Base-by-base conservation (phyloP, 1,140 invertebrate genomes). In the Seison nebaliae region DNA sequence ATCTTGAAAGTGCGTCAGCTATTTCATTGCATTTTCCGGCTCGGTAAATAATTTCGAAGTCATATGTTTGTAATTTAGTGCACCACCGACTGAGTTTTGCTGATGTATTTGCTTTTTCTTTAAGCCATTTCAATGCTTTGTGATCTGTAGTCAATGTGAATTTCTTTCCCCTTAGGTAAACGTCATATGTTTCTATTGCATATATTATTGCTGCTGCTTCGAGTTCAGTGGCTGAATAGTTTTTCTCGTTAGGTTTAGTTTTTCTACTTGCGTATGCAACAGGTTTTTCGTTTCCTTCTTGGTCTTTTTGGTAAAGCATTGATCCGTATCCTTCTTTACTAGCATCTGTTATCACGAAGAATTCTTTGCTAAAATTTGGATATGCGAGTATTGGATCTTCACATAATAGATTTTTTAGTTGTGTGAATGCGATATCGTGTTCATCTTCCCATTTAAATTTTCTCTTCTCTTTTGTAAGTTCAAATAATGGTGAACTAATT, bases 1-100 rank as follows among this genome's bases (percentile, higher is more conserved):
- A 11, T 38, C 47, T 31, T 21, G 51, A 55, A 11, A 61, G 36
- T 6, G 47, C 46, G 36, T 56, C 53, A 2, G 53, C 49, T 11
- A 55, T 51, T 1, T 39, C 19, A 32, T 59, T 49, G 2, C 44
- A 14, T 14, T 40, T 46, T 3, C 57, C 59, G 17, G 48, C 51
- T 28, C 56, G 45, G 43, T 38, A 31, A 11, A 22, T 5, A 16
- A 38, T 38, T 15, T 31, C 28, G 17, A 12, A 20, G 21, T 30
- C 18, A n/a, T 31, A 23, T 9, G 28, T 29, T 21, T 30, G 12
- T 9, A 35, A 17, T 11, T 28, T 26, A 5, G 9, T 8, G 15
- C 22, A 11, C 12, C 19, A 17, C 18, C 36, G 12, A 14, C 16
- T 28, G 9, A 30, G n/a, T 8, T 20, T n/a, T 11, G 26, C 36